phyloP scores from a whole-genome alignment of 2,113 vertebrate genomes.

The Lichenostomus cassidix region DNA sequence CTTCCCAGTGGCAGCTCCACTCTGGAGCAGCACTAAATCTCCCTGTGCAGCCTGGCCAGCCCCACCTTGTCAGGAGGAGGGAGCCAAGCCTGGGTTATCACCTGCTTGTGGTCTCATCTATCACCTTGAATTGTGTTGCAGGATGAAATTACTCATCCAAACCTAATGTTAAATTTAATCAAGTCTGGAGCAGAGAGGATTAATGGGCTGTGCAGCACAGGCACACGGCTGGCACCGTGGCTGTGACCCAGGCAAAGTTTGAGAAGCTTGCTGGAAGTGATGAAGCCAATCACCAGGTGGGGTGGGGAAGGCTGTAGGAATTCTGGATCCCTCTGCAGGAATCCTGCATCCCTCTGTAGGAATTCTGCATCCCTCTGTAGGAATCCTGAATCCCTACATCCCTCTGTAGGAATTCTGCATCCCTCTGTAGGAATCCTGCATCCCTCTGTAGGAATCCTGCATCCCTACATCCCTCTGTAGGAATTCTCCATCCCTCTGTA shows the following conservation, averaged over 20 bases:
- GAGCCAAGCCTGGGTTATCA: constrained; percentile 7
- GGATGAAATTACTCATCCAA: constrained; percentile 70
- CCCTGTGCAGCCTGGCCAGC: not conserved
- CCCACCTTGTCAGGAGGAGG: not conserved
- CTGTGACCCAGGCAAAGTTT: not conserved
- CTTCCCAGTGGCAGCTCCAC: not conserved
- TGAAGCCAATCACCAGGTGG: not conserved
- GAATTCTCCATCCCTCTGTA: not conserved
- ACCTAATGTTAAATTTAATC: constrained; percentile 71
- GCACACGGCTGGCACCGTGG: not conserved
- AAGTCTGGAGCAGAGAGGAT: constrained; percentile 53
- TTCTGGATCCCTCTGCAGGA: not conserved
- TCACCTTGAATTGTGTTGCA: constrained; percentile 63
- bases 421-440: too few relatives aligned
- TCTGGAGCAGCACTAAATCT: not conserved
- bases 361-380: not conserved
- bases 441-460: too few relatives aligned
- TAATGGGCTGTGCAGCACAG: constrained; percentile 44
- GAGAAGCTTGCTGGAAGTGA: not conserved
- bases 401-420: too few relatives aligned
- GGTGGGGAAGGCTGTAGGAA: not conserved
- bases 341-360: not conserved
- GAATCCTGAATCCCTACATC: too few relatives aligned
- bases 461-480: too few relatives aligned
- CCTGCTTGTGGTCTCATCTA: constrained; percentile 55